Base-by-base conservation (phyloP, 2,113 vertebrate genomes). In the Ovibos moschatus region DNA sequence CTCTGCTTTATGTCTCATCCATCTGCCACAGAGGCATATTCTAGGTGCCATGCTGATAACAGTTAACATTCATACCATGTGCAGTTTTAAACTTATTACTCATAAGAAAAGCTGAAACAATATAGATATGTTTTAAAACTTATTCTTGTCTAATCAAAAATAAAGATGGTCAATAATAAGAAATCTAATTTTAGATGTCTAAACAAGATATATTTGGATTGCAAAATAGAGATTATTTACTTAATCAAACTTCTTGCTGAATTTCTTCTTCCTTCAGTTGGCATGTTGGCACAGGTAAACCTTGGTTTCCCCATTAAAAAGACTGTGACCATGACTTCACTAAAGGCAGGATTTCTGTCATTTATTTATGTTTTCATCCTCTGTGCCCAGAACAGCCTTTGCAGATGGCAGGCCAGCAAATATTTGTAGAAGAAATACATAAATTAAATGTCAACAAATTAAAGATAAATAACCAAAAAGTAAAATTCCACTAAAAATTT, bases 1-100 rank as follows among this genome's bases (percentile, higher is more conserved):
- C 19, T 90, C 47, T 91, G 67, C 57, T 95, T 98, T 97, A 96
- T 91, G 74, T 14, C 7, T 87, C 45, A 93, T 60, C 88, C 93
- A 82, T 96, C 91, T 98, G 96, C 95, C 93, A 83, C 62, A 27
- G 0, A 43, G 45, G 27, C 33, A 10, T 74, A 74, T 81, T 92
- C 62, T 89, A 67, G 51, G 58, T 90, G 53, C 19, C 67, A 76
- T 50, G 76, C 36, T 90, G 55, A 67, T 90, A n/a, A 92, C 9
- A 90, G 51, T 40, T 87, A 67, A 1, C 6, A n/a, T 12, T 33
- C 17, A 83, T 30, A 82, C 21, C 47, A 45, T 10, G 13, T 85
- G 28, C 30, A 53, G n/a, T 84, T 93, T 96, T 67, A 93, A 93
- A 67, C 1, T 92, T 84, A 84, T n/a, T 92, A 33, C 7, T 62